Evolutionary conservation across 2,888 invertebrate genomes (phyloP).

Genomic region (Allophyes oxyacanthae): DNA sequence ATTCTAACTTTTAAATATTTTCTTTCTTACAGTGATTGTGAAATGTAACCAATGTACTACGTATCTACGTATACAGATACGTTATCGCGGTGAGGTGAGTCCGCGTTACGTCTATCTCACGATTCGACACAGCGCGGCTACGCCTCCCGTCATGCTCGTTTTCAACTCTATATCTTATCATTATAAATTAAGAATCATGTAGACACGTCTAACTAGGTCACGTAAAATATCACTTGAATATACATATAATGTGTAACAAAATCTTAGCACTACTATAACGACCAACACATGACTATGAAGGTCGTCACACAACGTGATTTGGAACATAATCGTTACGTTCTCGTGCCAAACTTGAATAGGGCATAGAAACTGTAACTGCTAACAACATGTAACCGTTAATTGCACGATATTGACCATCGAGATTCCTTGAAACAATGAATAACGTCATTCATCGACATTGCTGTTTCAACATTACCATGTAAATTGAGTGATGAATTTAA

Average conservation of each 20-base stretch:
- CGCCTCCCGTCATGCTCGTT: constrained; percentile 28
- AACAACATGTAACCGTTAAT: constrained; percentile 52
- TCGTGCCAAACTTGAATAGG: constrained; percentile 21
- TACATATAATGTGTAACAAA: constrained; percentile 20
- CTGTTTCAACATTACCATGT: constrained; percentile 28
- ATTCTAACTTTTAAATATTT: constrained; percentile 23
- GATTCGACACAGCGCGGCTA: constrained; percentile 28
- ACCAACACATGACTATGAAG: constrained; percentile 37
- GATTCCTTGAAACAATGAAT: constrained; percentile 67
- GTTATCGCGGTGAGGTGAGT: constrained; percentile 44
- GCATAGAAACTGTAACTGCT: constrained; percentile 32
- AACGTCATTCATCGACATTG: constrained; percentile 57
- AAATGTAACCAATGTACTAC: constrained; percentile 27
- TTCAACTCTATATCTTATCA: constrained; percentile 49
- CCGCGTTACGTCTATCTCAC: constrained; percentile 36
- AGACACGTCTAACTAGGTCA: constrained; percentile 51
- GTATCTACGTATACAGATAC: constrained; percentile 42
- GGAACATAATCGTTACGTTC: constrained; percentile 27
- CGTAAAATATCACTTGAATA: constrained; percentile 36
- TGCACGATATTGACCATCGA: constrained; percentile 64
- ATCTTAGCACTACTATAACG: constrained; percentile 18
- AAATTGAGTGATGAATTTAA: constrained; percentile 32
- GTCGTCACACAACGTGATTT: constrained; percentile 29
- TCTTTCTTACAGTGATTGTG: constrained; percentile 32
- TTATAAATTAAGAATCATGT: constrained; percentile 27